phyloP scores from a whole-genome alignment of 2,113 vertebrate species.

The Columbina picui region DNA sequence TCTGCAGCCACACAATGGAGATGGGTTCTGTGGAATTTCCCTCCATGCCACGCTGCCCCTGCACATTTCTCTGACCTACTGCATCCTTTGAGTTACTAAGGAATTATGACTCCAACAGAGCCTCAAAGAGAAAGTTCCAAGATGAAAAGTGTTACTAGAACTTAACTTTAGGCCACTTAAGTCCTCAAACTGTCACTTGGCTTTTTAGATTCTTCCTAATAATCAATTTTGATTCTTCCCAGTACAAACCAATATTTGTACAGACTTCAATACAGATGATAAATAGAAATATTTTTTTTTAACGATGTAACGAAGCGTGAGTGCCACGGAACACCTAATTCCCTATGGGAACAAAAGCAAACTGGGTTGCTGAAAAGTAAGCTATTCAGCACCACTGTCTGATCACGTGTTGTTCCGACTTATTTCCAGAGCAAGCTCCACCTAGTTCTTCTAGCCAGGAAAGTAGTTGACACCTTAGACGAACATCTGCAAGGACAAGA shows the following conservation, averaged over 20 bases:
- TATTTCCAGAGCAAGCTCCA: constrained; percentile 20
- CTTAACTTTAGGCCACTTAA: background rate
- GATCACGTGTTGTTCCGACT: background rate
- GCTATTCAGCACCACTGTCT: background rate
- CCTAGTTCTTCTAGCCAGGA: background rate
- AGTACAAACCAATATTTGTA: background rate
- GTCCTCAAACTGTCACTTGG: background rate
- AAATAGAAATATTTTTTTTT: background rate
- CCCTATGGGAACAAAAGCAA: background rate
- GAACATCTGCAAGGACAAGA: background rate
- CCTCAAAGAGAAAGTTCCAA: background rate
- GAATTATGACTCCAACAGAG: background rate
- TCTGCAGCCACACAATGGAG: background rate
- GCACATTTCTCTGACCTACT: background rate
- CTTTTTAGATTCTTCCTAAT: background rate
- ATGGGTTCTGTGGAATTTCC: background rate
- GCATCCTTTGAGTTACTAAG: background rate
- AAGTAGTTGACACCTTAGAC: background rate
- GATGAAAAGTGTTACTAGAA: background rate
- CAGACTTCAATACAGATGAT: background rate
- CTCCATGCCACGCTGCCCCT: background rate
- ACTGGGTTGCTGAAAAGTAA: constrained; percentile 17
- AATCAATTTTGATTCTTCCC: background rate
- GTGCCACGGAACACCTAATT: background rate
- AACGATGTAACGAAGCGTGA: background rate